Base-by-base conservation (phyloP, 2,888 invertebrate genomes). In the Hirtodrosophila alboralis region DNA sequence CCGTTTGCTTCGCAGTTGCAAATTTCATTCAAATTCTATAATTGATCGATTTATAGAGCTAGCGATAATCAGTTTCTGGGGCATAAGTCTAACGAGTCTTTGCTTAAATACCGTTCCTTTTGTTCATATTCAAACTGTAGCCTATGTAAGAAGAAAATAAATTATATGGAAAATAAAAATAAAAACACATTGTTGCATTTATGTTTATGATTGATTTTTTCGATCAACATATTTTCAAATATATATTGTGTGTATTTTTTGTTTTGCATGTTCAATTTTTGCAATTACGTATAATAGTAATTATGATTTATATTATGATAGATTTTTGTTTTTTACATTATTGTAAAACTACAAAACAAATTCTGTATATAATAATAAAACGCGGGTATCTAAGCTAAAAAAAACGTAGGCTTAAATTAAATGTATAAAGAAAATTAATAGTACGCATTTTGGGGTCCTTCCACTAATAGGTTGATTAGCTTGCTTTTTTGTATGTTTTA, bases 301-400 rank as follows among this genome's bases (percentile, higher is more conserved):
- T 81, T 76, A 69, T 75, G 67, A 66, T 74, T 54, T 44, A 63
- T 61, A 63, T 65, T 67, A 57, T 41, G 36, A 63, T 69, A 62
- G 44, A 53, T 18, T 62, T 66, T 52, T 51, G 40, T 52, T 58
- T 63, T 65, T 66, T 62, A 81, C 68, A 72, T 58, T 58, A 49
- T 43, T 48, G 78, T 78, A 78, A 63, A 83, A 80, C 79, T 83
- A 83, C 62, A 83, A 83, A 83, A 80, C 83, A 80, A 81, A 64
- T 64, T 70, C 74, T 71, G 52, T 38, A 61, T 80, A 61, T 76
- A 71, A 54, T 63, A 67, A 72, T 63, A 34, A 67, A 72, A 71
- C 59, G 53, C 54, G 37, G 45, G 7, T 38, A 56, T 27, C 69
- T 48, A 27, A 49, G 45, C 56, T 52, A 49, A 38, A 49, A 40